Percentiles rank a stretch among this genome's conserved stretches.
Evolutionary conservation across 1,140 invertebrate genomes (phyloP).

Genomic region (Panonychus citri): DNA sequence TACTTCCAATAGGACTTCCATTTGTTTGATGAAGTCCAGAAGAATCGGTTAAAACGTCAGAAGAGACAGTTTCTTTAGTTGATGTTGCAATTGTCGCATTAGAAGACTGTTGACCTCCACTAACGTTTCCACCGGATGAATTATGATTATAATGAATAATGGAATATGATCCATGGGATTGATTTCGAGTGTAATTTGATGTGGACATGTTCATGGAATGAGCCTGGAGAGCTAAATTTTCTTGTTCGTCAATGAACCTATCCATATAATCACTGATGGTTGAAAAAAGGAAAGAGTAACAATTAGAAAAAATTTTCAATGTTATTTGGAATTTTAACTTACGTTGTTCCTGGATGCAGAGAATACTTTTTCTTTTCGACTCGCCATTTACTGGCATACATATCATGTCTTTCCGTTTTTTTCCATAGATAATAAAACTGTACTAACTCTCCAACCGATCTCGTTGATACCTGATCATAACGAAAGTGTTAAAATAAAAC

Average conservation of each 20-base stretch:
- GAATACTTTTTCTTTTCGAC: constrained; percentile 68
- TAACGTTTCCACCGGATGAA: background rate
- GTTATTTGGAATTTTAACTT: background rate
- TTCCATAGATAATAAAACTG: constrained; percentile 99
- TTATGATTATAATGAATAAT: background rate
- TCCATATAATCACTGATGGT: constrained; percentile 64
- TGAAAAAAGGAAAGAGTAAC: background rate
- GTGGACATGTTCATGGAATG: background rate
- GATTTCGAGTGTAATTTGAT: background rate
- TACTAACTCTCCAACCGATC: constrained; percentile 86
- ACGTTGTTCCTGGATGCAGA: constrained; percentile 46
- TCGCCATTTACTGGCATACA: constrained; percentile 53
- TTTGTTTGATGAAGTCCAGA: no score
- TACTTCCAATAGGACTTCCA: no score
- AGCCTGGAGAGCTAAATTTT: constrained; percentile 18
- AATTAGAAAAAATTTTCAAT: background rate
- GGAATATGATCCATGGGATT: background rate
- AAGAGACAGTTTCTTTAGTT: background rate
- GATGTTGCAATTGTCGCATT: no score
- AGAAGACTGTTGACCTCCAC: background rate
- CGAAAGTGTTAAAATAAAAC: constrained; percentile 3
- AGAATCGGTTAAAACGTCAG: background rate
- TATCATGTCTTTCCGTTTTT: constrained; percentile 88
- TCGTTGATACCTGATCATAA: constrained; percentile 51
- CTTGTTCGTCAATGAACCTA: constrained; percentile 55